These are phyloP conservation scores for Sesia apiformis DNA, from an alignment of 2,888 invertebrate genomes.

Conservation along the genomic window DNA sequence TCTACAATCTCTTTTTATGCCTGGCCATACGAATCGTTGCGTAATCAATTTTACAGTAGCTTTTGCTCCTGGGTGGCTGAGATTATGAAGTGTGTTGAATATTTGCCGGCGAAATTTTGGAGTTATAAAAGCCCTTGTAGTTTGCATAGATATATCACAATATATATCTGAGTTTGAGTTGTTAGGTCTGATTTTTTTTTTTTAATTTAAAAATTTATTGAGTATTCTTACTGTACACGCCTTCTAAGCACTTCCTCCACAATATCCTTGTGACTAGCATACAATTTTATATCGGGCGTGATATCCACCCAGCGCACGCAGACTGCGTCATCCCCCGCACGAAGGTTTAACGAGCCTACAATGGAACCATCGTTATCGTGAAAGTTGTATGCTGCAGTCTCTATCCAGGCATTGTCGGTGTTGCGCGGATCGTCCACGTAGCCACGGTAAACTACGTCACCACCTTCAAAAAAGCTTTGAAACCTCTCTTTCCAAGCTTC, in stretches of 20 bases:
- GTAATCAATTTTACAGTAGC: too few species aligned
- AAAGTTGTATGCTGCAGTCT: constrained; percentile 94
- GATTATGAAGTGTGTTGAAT: too few species aligned
- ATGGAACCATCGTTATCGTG: constrained; percentile 86
- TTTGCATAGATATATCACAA: too few species aligned
- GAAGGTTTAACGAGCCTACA: constrained; percentile 80
- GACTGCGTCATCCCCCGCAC: constrained; percentile 94
- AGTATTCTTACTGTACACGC: constrained; percentile 10
- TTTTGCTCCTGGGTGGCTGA: too few species aligned
- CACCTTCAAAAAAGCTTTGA: constrained; percentile 78
- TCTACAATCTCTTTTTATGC: too few species aligned
- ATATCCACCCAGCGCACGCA: constrained; percentile 93
- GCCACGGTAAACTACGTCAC: constrained; percentile 86
- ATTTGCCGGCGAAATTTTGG: too few species aligned
- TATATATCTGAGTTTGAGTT: too few species aligned
- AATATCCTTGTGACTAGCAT: constrained; percentile 91
- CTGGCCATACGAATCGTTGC: too few species aligned
- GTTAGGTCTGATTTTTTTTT: too few species aligned
- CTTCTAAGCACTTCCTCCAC: constrained; percentile 78
- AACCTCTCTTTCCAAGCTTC: constrained; percentile 56
- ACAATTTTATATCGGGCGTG: constrained; percentile 79
- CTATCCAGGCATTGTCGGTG: constrained; percentile 99
- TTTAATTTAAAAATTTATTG: not conserved
- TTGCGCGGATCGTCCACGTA: constrained; percentile 98
- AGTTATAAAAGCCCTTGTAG: too few species aligned